These are phyloP conservation scores for Papilio helenus DNA, from an alignment of 1,140 invertebrate species.

Conservation along the genomic window DNA sequence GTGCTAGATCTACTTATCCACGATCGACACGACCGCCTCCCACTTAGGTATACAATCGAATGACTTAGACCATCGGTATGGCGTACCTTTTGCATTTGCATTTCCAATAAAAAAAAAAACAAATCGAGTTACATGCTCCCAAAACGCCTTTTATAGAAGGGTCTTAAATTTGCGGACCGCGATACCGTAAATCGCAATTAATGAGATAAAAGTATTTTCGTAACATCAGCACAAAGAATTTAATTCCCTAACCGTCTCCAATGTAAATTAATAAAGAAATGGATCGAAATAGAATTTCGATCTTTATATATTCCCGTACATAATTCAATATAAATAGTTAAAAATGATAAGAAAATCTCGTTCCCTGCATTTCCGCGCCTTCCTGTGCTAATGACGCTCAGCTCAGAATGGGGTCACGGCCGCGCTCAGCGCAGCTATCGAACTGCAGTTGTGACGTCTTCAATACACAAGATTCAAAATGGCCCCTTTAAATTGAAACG, in stretches of 20 bases:
- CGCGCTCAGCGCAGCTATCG: not conserved
- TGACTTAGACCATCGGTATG: slow-evolving; percentile 8
- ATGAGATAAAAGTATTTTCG: not conserved
- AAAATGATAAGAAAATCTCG: not conserved
- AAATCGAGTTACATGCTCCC: not conserved
- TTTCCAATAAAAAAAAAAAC: not conserved
- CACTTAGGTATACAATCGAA: slow-evolving; percentile 6
- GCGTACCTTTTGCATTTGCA: slow-evolving; percentile 7
- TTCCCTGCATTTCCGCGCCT: slow-evolving; percentile 4
- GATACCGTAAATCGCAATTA: not conserved
- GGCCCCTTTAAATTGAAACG: not conserved
- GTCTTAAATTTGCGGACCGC: not conserved
- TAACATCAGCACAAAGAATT: not conserved
- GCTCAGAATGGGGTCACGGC: not conserved
- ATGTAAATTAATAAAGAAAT: too few relatives aligned
- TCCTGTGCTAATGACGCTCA: slow-evolving; percentile 5
- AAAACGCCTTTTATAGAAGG: not conserved
- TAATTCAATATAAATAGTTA: not conserved
- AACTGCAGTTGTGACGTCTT: slow-evolving; percentile 10
- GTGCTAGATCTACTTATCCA: slow-evolving; percentile 22
- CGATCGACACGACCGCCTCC: slow-evolving; percentile 4
- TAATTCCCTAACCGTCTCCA: too few relatives aligned
- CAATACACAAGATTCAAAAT: not conserved
- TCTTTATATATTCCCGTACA: not conserved
- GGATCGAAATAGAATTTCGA: not conserved